Percentiles rank a stretch among this genome's conserved stretches.
These are phyloP conservation scores for Lophochroa leadbeateri DNA, from an alignment of 2,113 vertebrate species.

Conservation along the genomic window DNA sequence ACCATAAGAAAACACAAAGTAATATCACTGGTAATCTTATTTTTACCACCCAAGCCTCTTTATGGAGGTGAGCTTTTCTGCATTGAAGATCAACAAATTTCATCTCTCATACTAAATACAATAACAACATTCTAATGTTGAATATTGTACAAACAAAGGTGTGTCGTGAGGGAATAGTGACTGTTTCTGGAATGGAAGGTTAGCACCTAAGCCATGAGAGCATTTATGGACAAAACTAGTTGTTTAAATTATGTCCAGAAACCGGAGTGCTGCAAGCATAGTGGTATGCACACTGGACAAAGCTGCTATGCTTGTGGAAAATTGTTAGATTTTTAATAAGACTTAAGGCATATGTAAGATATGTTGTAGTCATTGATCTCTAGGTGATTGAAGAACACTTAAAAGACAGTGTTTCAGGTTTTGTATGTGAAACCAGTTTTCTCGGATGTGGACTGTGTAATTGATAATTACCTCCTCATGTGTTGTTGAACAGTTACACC, in stretches of 20 bases:
- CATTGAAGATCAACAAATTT: neutral
- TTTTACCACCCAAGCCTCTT: neutral
- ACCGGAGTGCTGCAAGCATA: neutral
- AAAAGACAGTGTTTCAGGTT: neutral
- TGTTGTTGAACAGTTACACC: neutral
- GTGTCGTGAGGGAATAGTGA: neutral
- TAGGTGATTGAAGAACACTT: neutral
- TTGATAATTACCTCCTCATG: neutral
- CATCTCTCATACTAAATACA: neutral
- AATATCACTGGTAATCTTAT: neutral
- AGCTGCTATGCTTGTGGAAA: neutral
- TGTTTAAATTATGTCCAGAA: neutral
- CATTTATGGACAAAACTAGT: neutral
- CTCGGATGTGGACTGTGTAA: neutral
- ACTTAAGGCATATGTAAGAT: neutral
- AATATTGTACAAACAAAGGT: neutral
- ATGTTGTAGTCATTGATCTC: neutral
- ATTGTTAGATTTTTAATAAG: neutral
- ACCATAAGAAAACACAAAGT: neutral
- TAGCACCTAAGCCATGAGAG: neutral
- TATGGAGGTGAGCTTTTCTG: neutral
- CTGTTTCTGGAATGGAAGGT: neutral
- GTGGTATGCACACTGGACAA: neutral
- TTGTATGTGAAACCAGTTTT: neutral
- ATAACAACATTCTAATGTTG: neutral